phyloP scores from a whole-genome alignment of 2,888 invertebrate species.

The Meliscaeva auricollis region DNA sequence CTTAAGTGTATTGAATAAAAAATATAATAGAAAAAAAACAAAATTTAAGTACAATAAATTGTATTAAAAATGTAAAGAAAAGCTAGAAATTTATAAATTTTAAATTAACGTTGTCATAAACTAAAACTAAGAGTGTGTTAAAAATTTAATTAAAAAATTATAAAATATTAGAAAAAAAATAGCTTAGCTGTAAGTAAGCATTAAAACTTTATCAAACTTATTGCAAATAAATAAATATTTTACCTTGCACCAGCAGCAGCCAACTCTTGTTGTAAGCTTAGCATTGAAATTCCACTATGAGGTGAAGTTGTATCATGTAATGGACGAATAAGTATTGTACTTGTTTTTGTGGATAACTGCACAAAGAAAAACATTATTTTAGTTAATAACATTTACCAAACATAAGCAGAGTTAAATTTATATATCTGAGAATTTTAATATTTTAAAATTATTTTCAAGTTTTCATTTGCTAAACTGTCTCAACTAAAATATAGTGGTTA shows the following conservation, averaged over 20 bases:
- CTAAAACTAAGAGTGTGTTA: slow-evolving; percentile 6
- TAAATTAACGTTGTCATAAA: not conserved
- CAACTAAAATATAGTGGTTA: too few species aligned
- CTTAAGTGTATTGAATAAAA: too few species aligned
- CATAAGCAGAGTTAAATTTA: too few species aligned
- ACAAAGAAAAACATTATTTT: not conserved
- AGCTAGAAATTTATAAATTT: not conserved
- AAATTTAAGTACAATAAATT: not conserved
- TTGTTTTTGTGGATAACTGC: slow-evolving; percentile 79
- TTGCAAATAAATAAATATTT: slow-evolving; percentile 47
- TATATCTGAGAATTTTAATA: too few species aligned
- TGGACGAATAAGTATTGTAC: slow-evolving; percentile 83
- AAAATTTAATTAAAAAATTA: slow-evolving; percentile 11
- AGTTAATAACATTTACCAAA: not conserved
- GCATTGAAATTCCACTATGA: slow-evolving; percentile 81
- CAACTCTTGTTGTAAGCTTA: slow-evolving; percentile 80
- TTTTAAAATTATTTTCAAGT: too few species aligned
- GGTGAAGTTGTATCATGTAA: slow-evolving; percentile 83
- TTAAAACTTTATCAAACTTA: slow-evolving; percentile 4
- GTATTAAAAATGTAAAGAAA: too few species aligned
- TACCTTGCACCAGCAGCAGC: slow-evolving; percentile 78
- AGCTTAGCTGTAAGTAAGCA: slow-evolving; percentile 57
- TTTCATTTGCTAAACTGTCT: not conserved
- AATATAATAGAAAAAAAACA: not conserved
- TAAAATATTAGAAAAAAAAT: not conserved